Conservation (phyloP, 2,888 invertebrate species). For the Napeogenes inachia region DNA sequence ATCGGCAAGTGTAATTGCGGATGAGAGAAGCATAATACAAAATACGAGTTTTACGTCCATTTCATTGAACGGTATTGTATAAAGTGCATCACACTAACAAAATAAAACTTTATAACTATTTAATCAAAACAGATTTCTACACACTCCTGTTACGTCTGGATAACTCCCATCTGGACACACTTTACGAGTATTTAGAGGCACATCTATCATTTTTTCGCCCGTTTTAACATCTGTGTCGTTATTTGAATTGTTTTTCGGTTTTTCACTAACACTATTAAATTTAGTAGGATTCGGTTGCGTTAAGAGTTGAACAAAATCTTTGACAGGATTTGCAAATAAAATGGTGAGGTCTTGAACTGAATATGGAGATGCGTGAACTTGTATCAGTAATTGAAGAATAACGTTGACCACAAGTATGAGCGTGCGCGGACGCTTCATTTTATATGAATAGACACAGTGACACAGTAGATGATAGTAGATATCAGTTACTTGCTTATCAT, state of each 20-base stretch:
- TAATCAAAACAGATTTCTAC: constrained; percentile 57
- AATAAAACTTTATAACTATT: constrained; percentile 27
- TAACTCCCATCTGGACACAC: constrained; percentile 41
- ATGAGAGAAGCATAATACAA: constrained; percentile 38
- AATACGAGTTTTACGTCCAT: constrained; percentile 54
- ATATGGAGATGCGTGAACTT: constrained; percentile 43
- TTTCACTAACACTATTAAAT: constrained; percentile 11
- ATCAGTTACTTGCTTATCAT: constrained; percentile 41
- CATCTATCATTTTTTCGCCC: constrained; percentile 52
- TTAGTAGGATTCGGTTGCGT: constrained; percentile 12
- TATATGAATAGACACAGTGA: constrained; percentile 46
- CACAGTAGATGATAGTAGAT: constrained; percentile 32
- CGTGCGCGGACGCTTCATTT: constrained; percentile 59
- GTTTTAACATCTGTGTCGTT: constrained; percentile 25
- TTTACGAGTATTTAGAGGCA: constrained; percentile 47
- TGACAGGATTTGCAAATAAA: constrained; percentile 60
- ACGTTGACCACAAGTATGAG: constrained; percentile 54
- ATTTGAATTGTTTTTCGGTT: constrained; percentile 16
- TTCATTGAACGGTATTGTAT: constrained; percentile 42
- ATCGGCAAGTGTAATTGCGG: constrained; percentile 33
- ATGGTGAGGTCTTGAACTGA: constrained; percentile 47
- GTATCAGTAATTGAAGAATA: constrained; percentile 48
- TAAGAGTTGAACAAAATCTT: constrained; percentile 46
- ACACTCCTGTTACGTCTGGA: constrained; percentile 55
- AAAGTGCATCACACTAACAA: constrained; percentile 43